Base-by-base conservation (phyloP, 1,140 invertebrate species). In the Drosophila malerkotliana region DNA sequence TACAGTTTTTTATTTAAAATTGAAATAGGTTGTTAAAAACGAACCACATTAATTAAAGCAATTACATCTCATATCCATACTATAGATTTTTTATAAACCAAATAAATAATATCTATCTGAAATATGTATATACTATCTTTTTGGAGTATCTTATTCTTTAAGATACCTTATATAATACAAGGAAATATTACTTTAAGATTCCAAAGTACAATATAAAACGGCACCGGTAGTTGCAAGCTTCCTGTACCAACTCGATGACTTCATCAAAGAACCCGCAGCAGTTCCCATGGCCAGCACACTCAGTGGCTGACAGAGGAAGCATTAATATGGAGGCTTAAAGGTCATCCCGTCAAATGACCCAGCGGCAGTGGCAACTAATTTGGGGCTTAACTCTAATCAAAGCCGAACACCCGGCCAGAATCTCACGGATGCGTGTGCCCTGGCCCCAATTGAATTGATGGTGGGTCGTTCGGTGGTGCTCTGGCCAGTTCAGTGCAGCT, bases 301-400 rank as follows among this genome's bases (percentile, higher is more conserved):
- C 56, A 30, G 26, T 28, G 47, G 41, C 28, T n/a, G 21, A 18
- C 37, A 48, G 48, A 64, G 72, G 72, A 64, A 55, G 49, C 34
- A 51, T 55, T 61, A 73, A 51, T 44, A 15, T 18, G 41, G 15
- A 14, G 71, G 41, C 58, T 57, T 48, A 72, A 69, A 76, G 72
- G 73, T 76, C 60, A 45, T 28, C 34, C 52, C 72, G 41, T 51
- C 60, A 34, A 51, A 55, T 26, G 51, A 44, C 48, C 64, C 64
- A 55, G 34, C 34, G 66, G 49, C 79, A 60, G 67, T 21, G 44
- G 18, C 83, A 88, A 88, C 83, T 87, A 87, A 87, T 87, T 88
- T 79, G 62, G 68, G 79, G 83, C 83, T 87, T 87, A 87, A 72
- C 72, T 88, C 75, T 88, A 87, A 87, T 87, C 83, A 87, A 88